A percentile compares a stretch with the other conserved stretches of the same genome.
These are phyloP conservation scores for Anas bernieri DNA, from an alignment of 2,797 vertebrate genomes.

Conservation along the genomic window DNA sequence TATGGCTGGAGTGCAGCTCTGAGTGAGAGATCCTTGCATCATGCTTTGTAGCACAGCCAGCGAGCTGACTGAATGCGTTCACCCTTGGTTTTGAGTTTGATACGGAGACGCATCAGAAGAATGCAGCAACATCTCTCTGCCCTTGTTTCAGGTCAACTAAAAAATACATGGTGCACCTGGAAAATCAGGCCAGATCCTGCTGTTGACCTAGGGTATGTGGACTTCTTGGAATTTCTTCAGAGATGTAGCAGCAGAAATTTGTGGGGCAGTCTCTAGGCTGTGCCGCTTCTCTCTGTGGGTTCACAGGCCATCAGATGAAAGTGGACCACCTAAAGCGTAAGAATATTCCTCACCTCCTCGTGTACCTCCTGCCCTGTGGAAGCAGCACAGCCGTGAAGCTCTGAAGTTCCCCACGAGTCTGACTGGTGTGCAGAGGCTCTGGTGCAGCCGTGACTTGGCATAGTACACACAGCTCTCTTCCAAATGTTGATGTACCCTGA, in stretches of 20 bases:
- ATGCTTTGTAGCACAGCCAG: neutral
- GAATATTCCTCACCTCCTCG: neutral
- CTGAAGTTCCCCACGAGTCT: neutral
- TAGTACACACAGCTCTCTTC: neutral
- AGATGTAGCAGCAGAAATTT: neutral
- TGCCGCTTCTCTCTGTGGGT: neutral
- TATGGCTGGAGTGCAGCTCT: neutral
- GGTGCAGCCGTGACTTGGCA: slow-evolving; percentile 29
- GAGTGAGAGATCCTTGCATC: neutral
- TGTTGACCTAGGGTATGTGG: neutral
- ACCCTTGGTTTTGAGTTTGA: neutral
- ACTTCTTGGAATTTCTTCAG: neutral
- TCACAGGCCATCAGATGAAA: neutral
- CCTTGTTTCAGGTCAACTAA: neutral
- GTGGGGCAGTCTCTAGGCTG: neutral
- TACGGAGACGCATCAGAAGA: neutral
- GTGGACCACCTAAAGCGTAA: neutral
- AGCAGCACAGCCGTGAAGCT: neutral
- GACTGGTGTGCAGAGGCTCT: neutral
- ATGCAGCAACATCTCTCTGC: neutral
- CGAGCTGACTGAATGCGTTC: neutral
- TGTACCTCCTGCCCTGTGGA: neutral
- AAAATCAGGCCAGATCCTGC: neutral
- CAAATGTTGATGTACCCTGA: neutral
- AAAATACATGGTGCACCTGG: neutral